Percentiles rank a stretch among this genome's conserved stretches.
phyloP scores from a whole-genome alignment of 2,113 vertebrate genomes.

The Leiothrix lutea region DNA sequence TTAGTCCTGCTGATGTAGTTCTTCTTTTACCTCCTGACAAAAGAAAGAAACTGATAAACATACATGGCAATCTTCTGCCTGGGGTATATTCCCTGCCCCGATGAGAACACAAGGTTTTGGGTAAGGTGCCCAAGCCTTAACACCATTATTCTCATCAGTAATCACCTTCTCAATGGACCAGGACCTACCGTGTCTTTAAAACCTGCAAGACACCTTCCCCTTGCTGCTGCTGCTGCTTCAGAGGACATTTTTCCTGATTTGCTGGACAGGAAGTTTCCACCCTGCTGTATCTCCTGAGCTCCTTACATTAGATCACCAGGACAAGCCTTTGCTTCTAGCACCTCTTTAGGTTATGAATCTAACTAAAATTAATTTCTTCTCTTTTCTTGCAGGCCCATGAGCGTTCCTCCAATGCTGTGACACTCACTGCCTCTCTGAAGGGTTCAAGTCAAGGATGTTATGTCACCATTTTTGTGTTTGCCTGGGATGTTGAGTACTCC shows the following conservation, averaged over 20 bases:
- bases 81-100: not conserved
- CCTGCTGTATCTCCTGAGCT: not conserved
- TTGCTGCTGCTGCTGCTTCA: not conserved
- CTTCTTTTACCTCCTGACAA: not conserved
- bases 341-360: not conserved
- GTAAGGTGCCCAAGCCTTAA: not conserved
- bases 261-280: not conserved
- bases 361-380: not conserved
- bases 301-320: not conserved
- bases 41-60: not conserved
- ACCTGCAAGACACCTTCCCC: not conserved
- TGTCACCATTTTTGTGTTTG: not conserved
- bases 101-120: not conserved
- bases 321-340: not conserved
- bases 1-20: not conserved
- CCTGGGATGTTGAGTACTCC: not conserved
- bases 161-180: not conserved
- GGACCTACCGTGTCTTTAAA: not conserved
- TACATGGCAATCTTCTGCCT: not conserved
- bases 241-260: fast-evolving
- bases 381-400: not conserved
- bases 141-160: not conserved
- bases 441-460: not conserved
- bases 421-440: not conserved
- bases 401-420: not conserved